Base-by-base conservation (phyloP, 2,888 invertebrate species). In the Hesperia comma region DNA sequence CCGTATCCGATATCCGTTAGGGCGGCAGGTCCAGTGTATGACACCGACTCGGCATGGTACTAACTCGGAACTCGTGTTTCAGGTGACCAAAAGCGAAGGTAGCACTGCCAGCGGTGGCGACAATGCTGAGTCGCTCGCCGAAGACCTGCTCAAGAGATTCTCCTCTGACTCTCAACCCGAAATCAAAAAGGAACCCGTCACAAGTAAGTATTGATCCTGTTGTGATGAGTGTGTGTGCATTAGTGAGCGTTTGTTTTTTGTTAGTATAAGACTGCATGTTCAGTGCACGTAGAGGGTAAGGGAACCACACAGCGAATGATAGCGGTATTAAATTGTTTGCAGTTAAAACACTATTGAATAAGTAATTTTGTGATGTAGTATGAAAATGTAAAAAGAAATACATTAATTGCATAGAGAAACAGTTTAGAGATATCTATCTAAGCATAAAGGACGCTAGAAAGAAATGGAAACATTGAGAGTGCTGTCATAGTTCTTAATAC, bases 121-220 rank as follows among this genome's bases (percentile, higher is more conserved):
- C 75, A 87, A 70, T 70, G 86, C 91, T 0, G 96, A 97, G 68
- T 96, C 96, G 46, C 93, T 98, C 71, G 97, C 98, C 53, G 98
- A 98, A 85, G 97, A 98, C 87, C 90, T 98, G 68, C 91, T 98
- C 63, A 97, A 97, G 84, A 96, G 97, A 77, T 96, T 98, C 79
- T 95, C 95, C 10, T 95, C 95, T 12, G 96, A 96, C 19, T 94
- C 96, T 14, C 95, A 95, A 71, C 92, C 95, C 0, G 88, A 90
- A 61, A 83, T 92, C 21, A 91, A 92, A 77, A 90, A 90, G 75
- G 93, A 92, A 70, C 88, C 90, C 2, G 71, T 80, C 21, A 77
- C 70, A 69, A 79, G 92, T 92, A 73, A 87, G 90, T 87, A n/a
- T 51, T 26, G 33, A 26, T 15, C 14, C 2, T 46, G 6, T 0